These are phyloP conservation scores for Stomatorhinus walkeri DNA, from an alignment of 2,797 vertebrate species.

Conservation along the genomic window DNA sequence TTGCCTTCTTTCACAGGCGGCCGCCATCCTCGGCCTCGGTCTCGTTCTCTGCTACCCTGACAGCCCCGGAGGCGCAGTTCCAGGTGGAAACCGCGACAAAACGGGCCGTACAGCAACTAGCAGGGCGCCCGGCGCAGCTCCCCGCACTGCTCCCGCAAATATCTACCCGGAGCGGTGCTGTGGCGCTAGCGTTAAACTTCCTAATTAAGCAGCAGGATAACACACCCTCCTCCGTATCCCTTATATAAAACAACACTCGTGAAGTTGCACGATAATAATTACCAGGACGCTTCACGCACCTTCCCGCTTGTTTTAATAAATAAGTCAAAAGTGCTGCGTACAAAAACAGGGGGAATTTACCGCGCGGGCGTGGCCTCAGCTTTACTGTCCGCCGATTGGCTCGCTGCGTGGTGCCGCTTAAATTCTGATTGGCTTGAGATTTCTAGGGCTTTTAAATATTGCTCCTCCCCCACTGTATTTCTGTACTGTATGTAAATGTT, in stretches of 20 bases:
- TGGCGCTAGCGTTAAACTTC: background rate
- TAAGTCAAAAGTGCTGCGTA: background rate
- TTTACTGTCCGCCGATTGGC: conserved; percentile 45
- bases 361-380: conserved; percentile 46
- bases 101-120: background rate
- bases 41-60: background rate
- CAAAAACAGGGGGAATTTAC: conserved; percentile 40
- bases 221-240: background rate
- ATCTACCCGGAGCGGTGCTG: background rate
- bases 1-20: conserved; percentile 48
- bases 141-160: background rate
- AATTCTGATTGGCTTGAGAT: background rate
- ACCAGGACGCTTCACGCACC: background rate
- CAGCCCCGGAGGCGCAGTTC: background rate
- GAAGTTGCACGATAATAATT: background rate
- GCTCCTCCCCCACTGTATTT: background rate
- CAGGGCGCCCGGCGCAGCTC: background rate
- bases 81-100: background rate
- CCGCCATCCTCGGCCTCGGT: conserved; percentile 44
- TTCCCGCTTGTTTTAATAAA: background rate
- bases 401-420: background rate
- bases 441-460: background rate
- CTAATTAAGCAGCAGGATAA: background rate
- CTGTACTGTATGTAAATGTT: background rate
- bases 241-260: background rate